These are phyloP conservation scores for Rhinichthys osculus DNA, from an alignment of 2,797 vertebrate species.

Conservation along the genomic window DNA sequence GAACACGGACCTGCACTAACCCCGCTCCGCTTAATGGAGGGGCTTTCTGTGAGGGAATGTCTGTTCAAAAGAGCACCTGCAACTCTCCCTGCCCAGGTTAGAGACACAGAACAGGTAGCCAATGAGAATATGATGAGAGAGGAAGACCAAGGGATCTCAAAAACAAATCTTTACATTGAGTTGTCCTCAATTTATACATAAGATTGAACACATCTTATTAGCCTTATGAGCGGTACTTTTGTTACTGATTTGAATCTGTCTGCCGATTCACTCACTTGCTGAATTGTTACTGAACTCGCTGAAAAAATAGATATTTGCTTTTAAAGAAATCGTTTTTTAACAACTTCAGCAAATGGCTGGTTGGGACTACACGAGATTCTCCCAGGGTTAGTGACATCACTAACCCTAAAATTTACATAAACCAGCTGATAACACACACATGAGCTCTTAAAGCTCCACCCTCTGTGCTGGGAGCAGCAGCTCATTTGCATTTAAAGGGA, in stretches of 20 bases:
- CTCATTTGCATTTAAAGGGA: too few species aligned
- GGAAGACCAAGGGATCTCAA: neutral
- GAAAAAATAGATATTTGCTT: too few species aligned
- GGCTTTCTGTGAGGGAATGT: conserved; percentile 94
- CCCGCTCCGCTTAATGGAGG: conserved; percentile 96
- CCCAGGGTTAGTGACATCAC: too few species aligned
- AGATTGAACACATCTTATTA: neutral
- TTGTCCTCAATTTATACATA: neutral
- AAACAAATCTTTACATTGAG: neutral
- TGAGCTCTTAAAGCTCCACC: too few species aligned
- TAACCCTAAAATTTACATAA: too few species aligned
- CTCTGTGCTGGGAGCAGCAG: too few species aligned
- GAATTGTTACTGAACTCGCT: neutral
- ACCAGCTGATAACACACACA: too few species aligned
- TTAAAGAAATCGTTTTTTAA: too few species aligned
- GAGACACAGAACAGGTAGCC: neutral
- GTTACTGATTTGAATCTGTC: neutral
- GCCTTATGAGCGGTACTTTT: neutral
- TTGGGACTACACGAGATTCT: too few species aligned
- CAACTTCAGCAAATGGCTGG: too few species aligned
- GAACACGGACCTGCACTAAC: conserved; percentile 94
- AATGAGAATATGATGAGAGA: neutral
- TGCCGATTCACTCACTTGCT: neutral
- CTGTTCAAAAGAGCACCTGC: conserved; percentile 94
- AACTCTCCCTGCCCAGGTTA: conserved; percentile 93